Percentiles rank a stretch among this genome's conserved stretches.
phyloP scores from a whole-genome alignment of 2,797 vertebrate species.

The Hyperoplus immaculatus region DNA sequence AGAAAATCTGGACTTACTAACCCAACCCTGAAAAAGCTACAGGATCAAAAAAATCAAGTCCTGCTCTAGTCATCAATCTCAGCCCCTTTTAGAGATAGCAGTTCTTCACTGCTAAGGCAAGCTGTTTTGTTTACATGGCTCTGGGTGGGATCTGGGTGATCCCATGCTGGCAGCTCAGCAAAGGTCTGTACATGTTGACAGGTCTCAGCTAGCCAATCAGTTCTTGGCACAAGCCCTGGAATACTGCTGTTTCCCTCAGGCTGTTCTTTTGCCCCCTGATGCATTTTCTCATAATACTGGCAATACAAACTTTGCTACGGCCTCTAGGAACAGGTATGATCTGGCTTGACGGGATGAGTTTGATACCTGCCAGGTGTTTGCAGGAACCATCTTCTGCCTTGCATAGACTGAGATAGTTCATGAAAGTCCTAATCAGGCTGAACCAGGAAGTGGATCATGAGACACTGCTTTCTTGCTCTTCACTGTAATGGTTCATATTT shows the following conservation, averaged over 20 bases:
- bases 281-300: slow-evolving; percentile 35
- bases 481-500: slow-evolving; percentile 15
- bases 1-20: slow-evolving; percentile 8
- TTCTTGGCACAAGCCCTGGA: slow-evolving; percentile 26
- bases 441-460: slow-evolving; percentile 37
- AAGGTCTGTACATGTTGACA: slow-evolving; percentile 7
- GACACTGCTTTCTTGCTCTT: background rate
- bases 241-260: slow-evolving; percentile 20
- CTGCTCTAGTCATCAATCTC: slow-evolving; percentile 6
- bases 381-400: slow-evolving; percentile 24
- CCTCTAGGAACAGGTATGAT: slow-evolving; percentile 39
- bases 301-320: slow-evolving; percentile 29
- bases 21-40: slow-evolving; percentile 5
- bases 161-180: slow-evolving; percentile 13
- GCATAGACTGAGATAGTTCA: slow-evolving; percentile 21
- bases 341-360: slow-evolving; percentile 45
- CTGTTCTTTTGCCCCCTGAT: slow-evolving; percentile 39
- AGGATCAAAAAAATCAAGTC: slow-evolving; percentile 18
- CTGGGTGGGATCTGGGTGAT: background rate
- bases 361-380: slow-evolving; percentile 54
- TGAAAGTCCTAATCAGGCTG: slow-evolving; percentile 41
- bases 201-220: slow-evolving; percentile 30
- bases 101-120: background rate
- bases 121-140: background rate
- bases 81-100: background rate